phyloP scores from a whole-genome alignment of 2,888 invertebrate species.

The Pharmacophagus antenor region DNA sequence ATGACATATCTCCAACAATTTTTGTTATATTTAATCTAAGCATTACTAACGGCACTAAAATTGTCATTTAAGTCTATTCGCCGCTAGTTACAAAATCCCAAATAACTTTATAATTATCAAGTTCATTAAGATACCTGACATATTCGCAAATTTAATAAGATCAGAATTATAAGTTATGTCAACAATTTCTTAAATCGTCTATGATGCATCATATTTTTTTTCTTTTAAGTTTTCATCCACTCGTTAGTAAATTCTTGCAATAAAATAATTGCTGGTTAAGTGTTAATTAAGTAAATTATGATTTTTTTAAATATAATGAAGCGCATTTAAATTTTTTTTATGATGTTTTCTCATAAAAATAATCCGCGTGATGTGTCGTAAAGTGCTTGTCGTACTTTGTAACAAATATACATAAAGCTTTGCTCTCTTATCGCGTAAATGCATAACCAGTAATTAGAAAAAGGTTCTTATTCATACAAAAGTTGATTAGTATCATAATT shows the following conservation, averaged over 20 bases:
- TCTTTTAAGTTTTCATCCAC: not conserved
- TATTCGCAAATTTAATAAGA: not conserved
- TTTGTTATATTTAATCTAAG: slow-evolving; percentile 16
- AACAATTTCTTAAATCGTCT: slow-evolving; percentile 8
- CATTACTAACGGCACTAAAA: not conserved
- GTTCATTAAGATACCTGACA: slow-evolving; percentile 8
- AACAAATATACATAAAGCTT: not conserved
- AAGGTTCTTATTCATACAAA: too few species aligned
- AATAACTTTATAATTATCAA: slow-evolving; percentile 5
- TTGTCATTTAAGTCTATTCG: not conserved
- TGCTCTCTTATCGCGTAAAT: too few species aligned
- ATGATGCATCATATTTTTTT: not conserved
- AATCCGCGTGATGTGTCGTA: not conserved
- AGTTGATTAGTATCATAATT: too few species aligned
- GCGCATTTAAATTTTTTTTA: not conserved
- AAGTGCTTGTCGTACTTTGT: not conserved
- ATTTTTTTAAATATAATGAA: not conserved
- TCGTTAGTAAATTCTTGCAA: slow-evolving; percentile 7
- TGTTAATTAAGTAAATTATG: not conserved
- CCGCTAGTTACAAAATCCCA: not conserved
- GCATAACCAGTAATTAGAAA: too few species aligned
- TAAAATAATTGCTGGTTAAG: not conserved
- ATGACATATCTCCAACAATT: too few species aligned
- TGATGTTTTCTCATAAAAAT: not conserved
- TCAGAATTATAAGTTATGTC: slow-evolving; percentile 2